Conservation (phyloP, 2,113 vertebrate genomes). For the Fregetta grallaria region DNA sequence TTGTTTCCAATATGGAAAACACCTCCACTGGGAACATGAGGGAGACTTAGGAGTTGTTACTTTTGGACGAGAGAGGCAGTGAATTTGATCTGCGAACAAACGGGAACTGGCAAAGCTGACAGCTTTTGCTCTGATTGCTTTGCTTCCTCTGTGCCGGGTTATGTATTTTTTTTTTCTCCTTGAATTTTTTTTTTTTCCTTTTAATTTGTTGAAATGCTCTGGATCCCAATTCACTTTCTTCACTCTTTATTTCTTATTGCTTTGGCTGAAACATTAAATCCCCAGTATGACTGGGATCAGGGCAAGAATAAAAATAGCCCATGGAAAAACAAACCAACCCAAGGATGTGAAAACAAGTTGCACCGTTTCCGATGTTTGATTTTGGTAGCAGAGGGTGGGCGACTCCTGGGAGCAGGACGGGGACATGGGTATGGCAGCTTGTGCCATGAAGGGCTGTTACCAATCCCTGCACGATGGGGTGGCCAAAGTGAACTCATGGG, state of each 20-base stretch:
- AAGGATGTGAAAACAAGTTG: conserved; percentile 32
- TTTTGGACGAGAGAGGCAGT: not conserved
- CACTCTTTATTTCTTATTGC: conserved; percentile 43
- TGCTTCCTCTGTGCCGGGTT: not conserved
- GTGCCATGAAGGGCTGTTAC: not conserved
- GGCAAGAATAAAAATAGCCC: conserved; percentile 35
- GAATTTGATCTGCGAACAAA: conserved; percentile 41
- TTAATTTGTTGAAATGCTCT: conserved; percentile 60
- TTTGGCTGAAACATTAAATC: conserved; percentile 58
- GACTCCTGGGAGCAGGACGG: not conserved
- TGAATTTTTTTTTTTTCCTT: not conserved
- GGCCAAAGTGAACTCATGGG: not conserved
- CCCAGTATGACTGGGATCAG: conserved; percentile 14
- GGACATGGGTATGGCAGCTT: not conserved
- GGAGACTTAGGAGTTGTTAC: conserved; percentile 14
- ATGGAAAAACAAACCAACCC: conserved; percentile 6
- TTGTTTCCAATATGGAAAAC: conserved; percentile 29
- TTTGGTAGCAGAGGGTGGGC: not conserved
- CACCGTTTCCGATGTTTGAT: not conserved
- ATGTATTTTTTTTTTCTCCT: not conserved
- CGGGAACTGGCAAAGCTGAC: conserved; percentile 21
- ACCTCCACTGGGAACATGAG: not conserved
- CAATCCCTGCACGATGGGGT: not conserved
- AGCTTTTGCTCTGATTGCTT: conserved; percentile 44
- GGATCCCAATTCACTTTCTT: conserved; percentile 35